Evolutionary conservation across 1,140 invertebrate genomes (phyloP).

Genomic region (Antheraea mylitta): DNA sequence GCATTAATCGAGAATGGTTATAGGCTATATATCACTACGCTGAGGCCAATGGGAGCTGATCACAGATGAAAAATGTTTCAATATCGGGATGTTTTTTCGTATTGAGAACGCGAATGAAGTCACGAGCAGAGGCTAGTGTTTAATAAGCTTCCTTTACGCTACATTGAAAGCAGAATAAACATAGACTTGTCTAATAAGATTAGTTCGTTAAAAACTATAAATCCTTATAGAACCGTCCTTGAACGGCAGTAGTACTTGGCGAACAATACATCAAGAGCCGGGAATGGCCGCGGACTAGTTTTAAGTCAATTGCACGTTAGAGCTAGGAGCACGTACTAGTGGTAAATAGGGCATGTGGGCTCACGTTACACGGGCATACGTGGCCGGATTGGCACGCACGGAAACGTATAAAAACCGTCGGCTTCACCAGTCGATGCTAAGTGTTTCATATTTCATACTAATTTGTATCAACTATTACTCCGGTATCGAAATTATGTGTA

Average conservation of each 20-base stretch:
- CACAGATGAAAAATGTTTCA: too few species aligned
- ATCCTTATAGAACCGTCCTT: slow-evolving; percentile 36
- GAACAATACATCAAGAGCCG: background rate
- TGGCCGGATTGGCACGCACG: slow-evolving; percentile 8
- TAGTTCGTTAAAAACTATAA: background rate
- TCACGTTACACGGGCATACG: slow-evolving; percentile 30
- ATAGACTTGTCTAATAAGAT: too few species aligned
- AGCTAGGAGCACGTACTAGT: slow-evolving; percentile 27
- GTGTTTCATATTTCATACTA: background rate
- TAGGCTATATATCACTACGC: too few species aligned
- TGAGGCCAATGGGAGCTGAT: too few species aligned
- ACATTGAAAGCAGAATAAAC: too few species aligned
- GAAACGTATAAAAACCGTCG: slow-evolving; percentile 7
- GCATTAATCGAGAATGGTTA: too few species aligned
- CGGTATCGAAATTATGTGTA: too few species aligned
- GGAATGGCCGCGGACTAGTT: slow-evolving; percentile 10
- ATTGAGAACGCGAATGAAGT: too few species aligned
- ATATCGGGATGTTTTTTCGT: too few species aligned
- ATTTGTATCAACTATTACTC: too few species aligned
- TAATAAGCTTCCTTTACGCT: too few species aligned
- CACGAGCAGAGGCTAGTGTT: too few species aligned
- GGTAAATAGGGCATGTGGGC: slow-evolving; percentile 40
- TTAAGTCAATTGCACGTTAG: slow-evolving; percentile 25
- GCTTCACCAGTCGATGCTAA: background rate
- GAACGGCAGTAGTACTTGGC: slow-evolving; percentile 32